Conservation (phyloP, 2,113 vertebrate genomes). For the Strix aluco region DNA sequence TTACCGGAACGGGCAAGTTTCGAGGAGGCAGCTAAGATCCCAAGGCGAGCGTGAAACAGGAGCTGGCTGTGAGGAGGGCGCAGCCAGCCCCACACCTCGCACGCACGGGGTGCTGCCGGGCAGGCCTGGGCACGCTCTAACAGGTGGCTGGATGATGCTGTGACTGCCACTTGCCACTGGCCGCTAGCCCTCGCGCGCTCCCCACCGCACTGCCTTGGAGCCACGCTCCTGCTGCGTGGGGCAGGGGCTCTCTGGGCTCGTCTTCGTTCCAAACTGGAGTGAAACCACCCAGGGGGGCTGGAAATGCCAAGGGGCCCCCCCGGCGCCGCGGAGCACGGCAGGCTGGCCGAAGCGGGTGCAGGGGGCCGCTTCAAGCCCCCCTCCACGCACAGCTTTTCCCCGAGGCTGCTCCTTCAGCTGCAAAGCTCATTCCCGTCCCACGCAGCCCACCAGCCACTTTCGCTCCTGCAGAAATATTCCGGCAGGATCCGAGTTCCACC, state of each 20-base stretch:
- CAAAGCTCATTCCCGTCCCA: neutral
- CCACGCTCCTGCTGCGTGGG: rapidly evolving
- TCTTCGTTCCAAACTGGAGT: neutral
- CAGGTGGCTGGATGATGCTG: constrained; percentile 4
- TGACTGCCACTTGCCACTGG: rapidly evolving
- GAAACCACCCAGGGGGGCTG: neutral
- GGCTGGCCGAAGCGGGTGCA: neutral
- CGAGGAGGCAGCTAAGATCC: neutral
- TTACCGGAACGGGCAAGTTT: rapidly evolving
- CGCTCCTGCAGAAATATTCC: constrained; percentile 27
- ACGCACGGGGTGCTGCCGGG: neutral
- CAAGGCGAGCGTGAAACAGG: rapidly evolving
- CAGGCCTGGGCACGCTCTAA: neutral
- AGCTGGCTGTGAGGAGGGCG: neutral
- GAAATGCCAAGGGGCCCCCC: rapidly evolving
- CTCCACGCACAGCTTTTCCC: neutral
- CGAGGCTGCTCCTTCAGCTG: neutral
- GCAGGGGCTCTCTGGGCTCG: neutral
- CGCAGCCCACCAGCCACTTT: constrained; percentile 46
- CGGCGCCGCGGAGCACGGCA: rapidly evolving
- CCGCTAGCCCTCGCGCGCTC: neutral
- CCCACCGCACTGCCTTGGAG: rapidly evolving
- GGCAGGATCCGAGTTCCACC: neutral
- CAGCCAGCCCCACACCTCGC: neutral
- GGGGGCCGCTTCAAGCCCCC: neutral